Percentiles rank a stretch among this genome's conserved stretches.
phyloP scores from a whole-genome alignment of 2,888 invertebrate genomes.

The Polyommatus icarus region DNA sequence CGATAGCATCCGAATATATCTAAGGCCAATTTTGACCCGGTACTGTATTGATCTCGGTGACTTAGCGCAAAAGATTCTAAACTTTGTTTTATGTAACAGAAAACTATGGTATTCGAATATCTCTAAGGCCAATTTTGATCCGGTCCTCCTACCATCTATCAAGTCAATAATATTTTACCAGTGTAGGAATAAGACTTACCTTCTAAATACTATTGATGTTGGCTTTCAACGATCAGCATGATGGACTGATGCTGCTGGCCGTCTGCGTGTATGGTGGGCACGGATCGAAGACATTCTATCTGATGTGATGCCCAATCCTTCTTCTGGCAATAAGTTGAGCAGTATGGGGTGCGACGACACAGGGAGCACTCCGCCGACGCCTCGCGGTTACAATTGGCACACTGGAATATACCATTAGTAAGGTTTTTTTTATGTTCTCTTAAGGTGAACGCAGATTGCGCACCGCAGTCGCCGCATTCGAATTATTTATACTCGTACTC shows the following conservation, averaged over 20 bases:
- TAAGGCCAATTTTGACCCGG: background rate
- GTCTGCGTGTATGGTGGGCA: conserved; percentile 74
- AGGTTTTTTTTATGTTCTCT: background rate
- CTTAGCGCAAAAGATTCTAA: too few relatives aligned
- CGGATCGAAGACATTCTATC: conserved; percentile 89
- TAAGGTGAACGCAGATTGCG: too few relatives aligned
- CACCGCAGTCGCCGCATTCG: too few relatives aligned
- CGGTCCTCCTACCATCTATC: background rate
- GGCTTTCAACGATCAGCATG: conserved; percentile 92
- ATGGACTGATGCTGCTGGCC: conserved; percentile 84
- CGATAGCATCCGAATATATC: background rate
- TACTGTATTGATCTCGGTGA: background rate
- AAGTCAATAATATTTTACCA: background rate
- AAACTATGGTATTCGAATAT: background rate
- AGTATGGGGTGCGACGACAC: conserved; percentile 92
- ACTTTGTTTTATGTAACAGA: too few relatives aligned
- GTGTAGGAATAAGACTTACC: conserved; percentile 37
- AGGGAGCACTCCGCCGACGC: conserved; percentile 93
- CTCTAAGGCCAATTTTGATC: background rate
- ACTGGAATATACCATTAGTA: conserved; percentile 73
- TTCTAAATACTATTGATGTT: conserved; percentile 73
- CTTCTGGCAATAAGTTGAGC: conserved; percentile 93
- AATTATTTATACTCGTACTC: too few relatives aligned
- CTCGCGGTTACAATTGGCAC: conserved; percentile 93
- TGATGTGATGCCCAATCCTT: conserved; percentile 94